Conservation (phyloP, 1,140 invertebrate species). For the Anoplolepis gracilipes region DNA sequence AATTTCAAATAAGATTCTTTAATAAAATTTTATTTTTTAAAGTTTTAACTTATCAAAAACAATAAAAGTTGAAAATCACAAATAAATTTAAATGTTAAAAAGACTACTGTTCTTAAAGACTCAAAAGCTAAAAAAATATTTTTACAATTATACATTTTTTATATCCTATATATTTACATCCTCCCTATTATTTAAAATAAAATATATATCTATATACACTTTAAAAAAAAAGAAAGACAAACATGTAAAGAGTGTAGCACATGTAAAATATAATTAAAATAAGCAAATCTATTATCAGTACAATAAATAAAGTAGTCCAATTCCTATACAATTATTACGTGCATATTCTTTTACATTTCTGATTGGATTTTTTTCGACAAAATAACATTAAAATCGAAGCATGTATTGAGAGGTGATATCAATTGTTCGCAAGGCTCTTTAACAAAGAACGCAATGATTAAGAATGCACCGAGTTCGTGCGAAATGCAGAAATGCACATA, state of each 20-base stretch:
- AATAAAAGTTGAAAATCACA: slow-evolving; percentile 17
- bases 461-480: neutral
- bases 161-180: too few species aligned
- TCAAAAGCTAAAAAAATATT: too few species aligned
- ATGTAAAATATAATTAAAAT: neutral
- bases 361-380: neutral
- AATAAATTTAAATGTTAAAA: too few species aligned
- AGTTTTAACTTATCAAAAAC: neutral
- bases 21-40: neutral
- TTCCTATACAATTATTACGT: neutral
- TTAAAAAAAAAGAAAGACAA: neutral
- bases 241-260: neutral
- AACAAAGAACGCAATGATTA: neutral
- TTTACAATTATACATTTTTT: too few species aligned
- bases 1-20: neutral
- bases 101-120: too few species aligned
- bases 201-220: slow-evolving; percentile 4
- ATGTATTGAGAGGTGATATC: neutral
- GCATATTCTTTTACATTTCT: neutral
- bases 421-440: neutral
- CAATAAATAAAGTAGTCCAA: neutral
- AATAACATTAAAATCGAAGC: neutral
- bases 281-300: neutral
- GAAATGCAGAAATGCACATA: slow-evolving; percentile 14
- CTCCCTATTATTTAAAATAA: neutral